A percentile compares a stretch with the other conserved stretches of the same genome.
Evolutionary conservation across 2,113 vertebrate genomes (phyloP).

Genomic region (Malurus elegans): DNA sequence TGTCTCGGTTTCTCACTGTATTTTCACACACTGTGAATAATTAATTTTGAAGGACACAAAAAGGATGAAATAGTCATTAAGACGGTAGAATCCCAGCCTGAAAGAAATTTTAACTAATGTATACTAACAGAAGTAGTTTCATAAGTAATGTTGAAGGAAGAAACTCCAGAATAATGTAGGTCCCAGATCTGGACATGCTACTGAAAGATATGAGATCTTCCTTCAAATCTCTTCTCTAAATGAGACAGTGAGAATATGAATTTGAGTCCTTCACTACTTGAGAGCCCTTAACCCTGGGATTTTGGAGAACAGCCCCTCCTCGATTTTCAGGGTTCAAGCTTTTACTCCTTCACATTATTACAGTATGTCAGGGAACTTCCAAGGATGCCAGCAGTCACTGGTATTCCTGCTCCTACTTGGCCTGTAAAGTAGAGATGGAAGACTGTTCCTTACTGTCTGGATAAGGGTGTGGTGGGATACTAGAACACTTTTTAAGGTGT

Average conservation of each 20-base stretch:
- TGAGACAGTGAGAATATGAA: not conserved
- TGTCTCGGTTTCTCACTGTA: not conserved
- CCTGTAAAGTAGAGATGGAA: not conserved
- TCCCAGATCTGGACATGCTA: not conserved
- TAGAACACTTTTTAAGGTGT: not conserved
- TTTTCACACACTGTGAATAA: slow-evolving; percentile 1
- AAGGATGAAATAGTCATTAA: slow-evolving; percentile 9
- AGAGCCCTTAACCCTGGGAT: not conserved
- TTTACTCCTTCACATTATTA: not conserved
- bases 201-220: not conserved
- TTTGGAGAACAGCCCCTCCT: not conserved
- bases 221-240: not conserved
- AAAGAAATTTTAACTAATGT: not conserved
- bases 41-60: slow-evolving; percentile 1
- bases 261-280: not conserved
- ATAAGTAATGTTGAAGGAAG: not conserved
- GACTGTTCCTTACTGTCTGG: not conserved
- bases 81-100: not conserved
- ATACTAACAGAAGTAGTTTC: not conserved
- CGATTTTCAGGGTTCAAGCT: not conserved
- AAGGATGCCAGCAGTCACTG: not conserved
- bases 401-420: not conserved
- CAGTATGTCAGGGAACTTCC: not conserved
- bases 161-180: not conserved
- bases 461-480: not conserved